These are phyloP conservation scores for Helostoma temminkii DNA, from an alignment of 2,797 vertebrate genomes.

Conservation along the genomic window DNA sequence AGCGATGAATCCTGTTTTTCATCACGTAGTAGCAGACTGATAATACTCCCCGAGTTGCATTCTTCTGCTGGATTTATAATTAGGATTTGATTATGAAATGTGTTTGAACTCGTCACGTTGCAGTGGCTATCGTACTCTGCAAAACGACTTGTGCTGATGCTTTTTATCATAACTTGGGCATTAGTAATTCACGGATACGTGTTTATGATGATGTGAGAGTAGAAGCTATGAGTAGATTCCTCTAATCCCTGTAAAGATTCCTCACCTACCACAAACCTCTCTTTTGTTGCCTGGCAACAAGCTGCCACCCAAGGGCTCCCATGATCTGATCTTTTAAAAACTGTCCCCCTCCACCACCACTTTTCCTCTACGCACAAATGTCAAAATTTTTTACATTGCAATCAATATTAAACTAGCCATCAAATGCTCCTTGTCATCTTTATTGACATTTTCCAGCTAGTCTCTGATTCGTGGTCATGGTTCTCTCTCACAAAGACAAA, in stretches of 20 bases:
- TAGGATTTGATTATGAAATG: conserved; percentile 36
- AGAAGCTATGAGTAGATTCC: conserved; percentile 5
- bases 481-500: conserved; percentile 40
- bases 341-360: background rate
- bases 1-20: conserved; percentile 18
- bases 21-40: conserved; percentile 22
- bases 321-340: conserved; percentile 50
- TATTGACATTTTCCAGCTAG: conserved; percentile 31
- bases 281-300: conserved; percentile 80
- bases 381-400: conserved; percentile 20
- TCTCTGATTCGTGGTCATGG: conserved; percentile 42
- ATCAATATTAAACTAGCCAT: conserved; percentile 38
- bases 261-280: conserved; percentile 41
- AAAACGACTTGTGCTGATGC: background rate
- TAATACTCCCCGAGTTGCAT: conserved; percentile 3
- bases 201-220: conserved; percentile 7
- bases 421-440: conserved; percentile 27
- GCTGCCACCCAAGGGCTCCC: conserved; percentile 60
- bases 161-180: background rate
- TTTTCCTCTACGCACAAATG: conserved; percentile 11
- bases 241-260: conserved; percentile 49
- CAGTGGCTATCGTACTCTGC: background rate
- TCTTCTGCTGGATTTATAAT: conserved; percentile 23
- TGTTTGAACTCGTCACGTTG: conserved; percentile 11
- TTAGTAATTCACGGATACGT: background rate